Evolutionary conservation across 1,140 invertebrate genomes (phyloP), one percentile per base, ranked within the genome.

Genomic region (Arctopsyche grandis): DNA sequence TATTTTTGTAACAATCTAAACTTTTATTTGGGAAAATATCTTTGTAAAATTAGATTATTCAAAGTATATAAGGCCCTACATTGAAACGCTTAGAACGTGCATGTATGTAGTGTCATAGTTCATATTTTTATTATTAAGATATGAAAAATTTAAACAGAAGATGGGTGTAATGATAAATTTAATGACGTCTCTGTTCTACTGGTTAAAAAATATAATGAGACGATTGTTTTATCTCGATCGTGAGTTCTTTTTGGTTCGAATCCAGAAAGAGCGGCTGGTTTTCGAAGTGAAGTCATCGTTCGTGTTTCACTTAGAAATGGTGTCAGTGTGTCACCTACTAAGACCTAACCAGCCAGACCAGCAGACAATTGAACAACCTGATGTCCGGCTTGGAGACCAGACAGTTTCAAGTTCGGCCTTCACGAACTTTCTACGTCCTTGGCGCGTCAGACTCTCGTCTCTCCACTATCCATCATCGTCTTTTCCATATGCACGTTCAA

Each of bases 311-410:
- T 63, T n/a, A 19, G 22, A 48, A 75, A 76, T 63, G 74, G 74
- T 76, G 74, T 63, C 74, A 76, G 74, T 63, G 74, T 76, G 74
- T 76, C 74, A 76, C 74, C 74, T 76, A 76, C 74, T 63, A 58
- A 76, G 19, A 56, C 58, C 12, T 12, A 58, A 66, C 63, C 63
- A 66, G 63, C 63, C 24, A 22, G 63, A 22, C 48, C 48, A 52
- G 48, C 21, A 12, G 43, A 16, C 29, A 52, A 71, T 44, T 71
- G 14, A 21, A 16, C 44, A 46, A 46, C 38, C 69, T 71, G 69
- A 46, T 46, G 69, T 46, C 69, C 38, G 71, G 46, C 9, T 71
- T 38, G 5, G 21, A 26, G 74, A 66, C 74, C 14, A 58, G 74
- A 76, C 74, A n/a, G n/a, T 76, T 76, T 76, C 74, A 44, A 63